phyloP scores from a whole-genome alignment of 2,797 vertebrate genomes.

The Hemitrygon akajei region DNA sequence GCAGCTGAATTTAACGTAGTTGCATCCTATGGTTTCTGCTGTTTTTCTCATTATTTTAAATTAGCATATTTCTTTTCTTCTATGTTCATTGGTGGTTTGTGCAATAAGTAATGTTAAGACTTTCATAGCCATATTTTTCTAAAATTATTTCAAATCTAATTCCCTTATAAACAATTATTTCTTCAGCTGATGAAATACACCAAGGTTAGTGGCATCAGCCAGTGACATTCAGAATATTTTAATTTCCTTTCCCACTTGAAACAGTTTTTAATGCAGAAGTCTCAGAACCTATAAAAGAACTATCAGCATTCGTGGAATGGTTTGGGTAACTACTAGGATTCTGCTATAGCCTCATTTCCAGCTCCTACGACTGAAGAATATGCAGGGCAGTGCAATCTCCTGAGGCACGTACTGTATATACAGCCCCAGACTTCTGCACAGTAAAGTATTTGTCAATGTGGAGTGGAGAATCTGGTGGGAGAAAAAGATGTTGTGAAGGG shows the following conservation, averaged over 20 bases:
- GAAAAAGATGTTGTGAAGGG: too few species aligned
- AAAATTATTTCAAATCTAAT: not conserved
- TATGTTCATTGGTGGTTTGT: not conserved
- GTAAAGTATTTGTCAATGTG: too few species aligned
- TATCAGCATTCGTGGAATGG: not conserved
- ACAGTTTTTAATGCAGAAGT: not conserved
- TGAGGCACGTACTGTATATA: too few species aligned
- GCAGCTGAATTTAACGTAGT: not conserved
- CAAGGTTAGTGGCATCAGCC: not conserved
- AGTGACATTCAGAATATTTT: not conserved
- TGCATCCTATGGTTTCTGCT: not conserved
- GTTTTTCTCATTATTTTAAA: not conserved
- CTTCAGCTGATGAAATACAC: not conserved
- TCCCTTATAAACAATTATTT: not conserved
- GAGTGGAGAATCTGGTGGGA: too few species aligned
- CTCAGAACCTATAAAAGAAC: not conserved
- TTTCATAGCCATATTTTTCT: not conserved
- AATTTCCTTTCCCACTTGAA: not conserved
- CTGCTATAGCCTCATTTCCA: not conserved
- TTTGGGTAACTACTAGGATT: not conserved
- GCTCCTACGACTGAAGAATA: not conserved
- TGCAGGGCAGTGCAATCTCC: not conserved
- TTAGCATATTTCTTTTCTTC: not conserved
- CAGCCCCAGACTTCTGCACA: too few species aligned
- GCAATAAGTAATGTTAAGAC: not conserved